Evolutionary conservation across 2,888 invertebrate genomes (phyloP), one percentile per base, ranked within the genome.

Genomic region (Sialis lutaria): DNA sequence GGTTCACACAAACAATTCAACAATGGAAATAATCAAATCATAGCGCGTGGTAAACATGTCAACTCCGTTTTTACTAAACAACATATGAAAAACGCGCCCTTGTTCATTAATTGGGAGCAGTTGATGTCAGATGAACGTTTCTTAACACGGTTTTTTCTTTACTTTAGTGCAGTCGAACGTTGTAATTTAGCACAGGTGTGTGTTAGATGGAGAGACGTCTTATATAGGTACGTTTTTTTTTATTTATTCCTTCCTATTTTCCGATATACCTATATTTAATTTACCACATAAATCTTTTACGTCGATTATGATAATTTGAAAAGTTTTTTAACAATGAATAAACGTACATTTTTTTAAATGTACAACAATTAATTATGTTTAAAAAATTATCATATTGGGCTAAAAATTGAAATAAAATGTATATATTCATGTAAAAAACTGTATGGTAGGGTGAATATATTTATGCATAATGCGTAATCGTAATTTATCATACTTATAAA

Each of bases 51-150:
- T 41, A 41, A 39, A 32, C 39, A 22, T 39, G 42, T 8, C 41
- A 44, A 30, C 45, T 33, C 35, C 44, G 32, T 31, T 22, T 22
- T 42, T 22, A 34, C 35, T 37, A 45, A 46, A 9, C 49, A 42
- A 47, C 56, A 53, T 50, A 54, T 54, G 49, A 70, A 70, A 52
- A 45, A 45, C 35, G 45, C 40, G 12, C 74, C 75, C 37, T 65
- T 73, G 40, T 74, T 77, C 40, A 68, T 77, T 44, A 71, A 75
- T 51, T 82, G 83, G 76, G 77, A 77, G 37, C 82, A 86, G 60
- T 72, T 91, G 55, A 73, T 89, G 64, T 70, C 77, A 58, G 91
- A 93, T 60, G 89, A 90, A 55, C 74, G 79, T 53, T 93, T 93
- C 64, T 74, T 95, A 39, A 74, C 77, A 49, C 76, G 75, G 59